Base-by-base conservation (phyloP, 2,888 invertebrate genomes). In the Hylaea fasciaria region DNA sequence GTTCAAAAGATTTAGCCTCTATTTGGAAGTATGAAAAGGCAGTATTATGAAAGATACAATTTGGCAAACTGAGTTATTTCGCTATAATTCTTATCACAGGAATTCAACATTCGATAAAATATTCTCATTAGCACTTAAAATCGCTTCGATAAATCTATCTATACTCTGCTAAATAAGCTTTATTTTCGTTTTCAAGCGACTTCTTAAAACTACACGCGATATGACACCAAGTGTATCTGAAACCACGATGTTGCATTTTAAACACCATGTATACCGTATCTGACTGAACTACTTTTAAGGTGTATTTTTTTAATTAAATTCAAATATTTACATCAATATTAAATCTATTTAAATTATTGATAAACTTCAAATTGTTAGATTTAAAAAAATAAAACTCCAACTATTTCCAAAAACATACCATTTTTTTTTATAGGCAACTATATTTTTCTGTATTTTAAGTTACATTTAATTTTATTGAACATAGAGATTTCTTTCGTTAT, bases 41-140 rank as follows among this genome's bases (percentile, higher is more conserved):
- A 66, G 52, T 43, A 22, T 49, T 50, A 57, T 61, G 65, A 51
- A 61, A 58, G 56, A 46, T 65, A 72, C 64, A 73, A 77, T 81
- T 80, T 80, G 80, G 79, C 81, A 77, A 70, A 60, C 53, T 12
- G 63, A 67, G 62, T 67, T 50, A 35, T 14, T 65, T 63, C 61
- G 45, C 48, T 46, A 40, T 14, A 51, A 57, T 32, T 49, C 16
- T 57, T 68, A 66, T 68, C 68, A 69, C 68, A 71, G 65, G 44
- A 46, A 60, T 62, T 40, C 49, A 65, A 58, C 58, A 57, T 62
- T 62, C 57, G 51, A 45, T 61, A 64, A 48, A 22, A 43, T 50
- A 14, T 17, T 47, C 5, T 17, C 39, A 44, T 17, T 39, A 44
- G 28, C 39, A 37, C 28, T 12, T 39, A 49, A 43, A 59, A 16